These are phyloP conservation scores for Andrena bucephala DNA, from an alignment of 2,888 invertebrate genomes.

Conservation along the genomic window DNA sequence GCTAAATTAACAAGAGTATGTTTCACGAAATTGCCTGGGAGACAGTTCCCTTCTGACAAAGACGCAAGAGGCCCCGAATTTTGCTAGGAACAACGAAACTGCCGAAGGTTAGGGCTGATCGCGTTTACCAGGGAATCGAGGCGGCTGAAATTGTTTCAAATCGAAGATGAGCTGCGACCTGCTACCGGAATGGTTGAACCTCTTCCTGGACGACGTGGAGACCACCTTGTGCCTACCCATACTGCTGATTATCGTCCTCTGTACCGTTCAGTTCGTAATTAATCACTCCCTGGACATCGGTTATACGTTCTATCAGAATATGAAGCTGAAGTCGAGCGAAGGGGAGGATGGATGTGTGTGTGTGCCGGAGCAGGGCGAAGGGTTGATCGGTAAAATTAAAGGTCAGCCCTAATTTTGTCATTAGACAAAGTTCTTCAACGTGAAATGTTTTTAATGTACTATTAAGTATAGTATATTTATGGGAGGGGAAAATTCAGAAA, in stretches of 20 bases:
- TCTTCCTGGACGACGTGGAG: constrained; percentile 79
- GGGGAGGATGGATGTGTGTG: background rate
- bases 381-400: constrained; percentile 55
- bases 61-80: background rate
- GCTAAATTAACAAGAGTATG: constrained; percentile 59
- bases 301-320: constrained; percentile 51
- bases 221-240: constrained; percentile 79
- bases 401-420: constrained; percentile 35
- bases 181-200: constrained; percentile 76
- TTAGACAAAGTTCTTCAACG: background rate
- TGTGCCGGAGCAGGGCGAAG: background rate
- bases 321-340: constrained; percentile 25
- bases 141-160: background rate
- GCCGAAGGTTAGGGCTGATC: background rate
- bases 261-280: constrained; percentile 78
- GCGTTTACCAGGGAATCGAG: background rate
- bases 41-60: constrained; percentile 18
- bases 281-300: constrained; percentile 74
- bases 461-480: background rate
- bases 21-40: constrained; percentile 29
- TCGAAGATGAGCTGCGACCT: constrained; percentile 74
- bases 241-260: constrained; percentile 76
- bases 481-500: background rate
- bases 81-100: background rate
- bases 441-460: too few species aligned